Conservation (phyloP, 2,797 vertebrate genomes). For the Tapirus indicus region DNA sequence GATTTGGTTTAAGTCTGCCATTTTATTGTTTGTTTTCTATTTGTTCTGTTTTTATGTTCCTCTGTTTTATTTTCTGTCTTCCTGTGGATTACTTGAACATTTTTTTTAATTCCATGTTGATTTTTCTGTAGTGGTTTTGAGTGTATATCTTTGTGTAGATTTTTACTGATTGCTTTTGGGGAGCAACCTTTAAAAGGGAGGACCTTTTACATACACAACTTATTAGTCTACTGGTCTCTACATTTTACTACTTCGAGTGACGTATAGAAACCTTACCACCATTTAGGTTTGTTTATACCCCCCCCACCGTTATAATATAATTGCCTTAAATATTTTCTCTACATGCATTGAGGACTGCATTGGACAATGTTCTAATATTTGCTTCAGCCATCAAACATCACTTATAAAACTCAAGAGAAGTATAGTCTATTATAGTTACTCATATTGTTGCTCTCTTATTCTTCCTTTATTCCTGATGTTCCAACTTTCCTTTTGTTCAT, state of each 20-base stretch:
- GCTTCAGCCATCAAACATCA: not conserved
- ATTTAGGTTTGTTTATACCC: not conserved
- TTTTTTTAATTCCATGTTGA: conserved; percentile 2
- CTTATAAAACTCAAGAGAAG: conserved; percentile 48
- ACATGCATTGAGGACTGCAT: not conserved
- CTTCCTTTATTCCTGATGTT: conserved; percentile 47
- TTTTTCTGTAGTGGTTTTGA: conserved; percentile 28
- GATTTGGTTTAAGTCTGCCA: not conserved
- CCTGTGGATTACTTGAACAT: not conserved
- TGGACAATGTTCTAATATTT: conserved; percentile 15
- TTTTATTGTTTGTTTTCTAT: not conserved
- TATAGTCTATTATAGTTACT: not conserved
- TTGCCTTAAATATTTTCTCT: conserved; percentile 46
- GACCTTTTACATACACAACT: not conserved
- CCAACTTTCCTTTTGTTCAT: conserved; percentile 31
- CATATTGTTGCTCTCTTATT: not conserved
- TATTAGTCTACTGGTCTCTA: not conserved
- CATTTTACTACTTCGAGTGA: conserved; percentile 6
- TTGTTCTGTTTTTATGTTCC: not conserved
- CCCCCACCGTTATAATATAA: not conserved
- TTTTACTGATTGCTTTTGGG: not conserved
- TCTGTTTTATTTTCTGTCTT: conserved; percentile 27
- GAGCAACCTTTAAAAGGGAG: not conserved
- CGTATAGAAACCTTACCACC: not conserved
- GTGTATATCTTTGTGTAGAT: not conserved